Base-by-base conservation (phyloP, 2,113 vertebrate genomes). In the Sporophila hypoxantha region DNA sequence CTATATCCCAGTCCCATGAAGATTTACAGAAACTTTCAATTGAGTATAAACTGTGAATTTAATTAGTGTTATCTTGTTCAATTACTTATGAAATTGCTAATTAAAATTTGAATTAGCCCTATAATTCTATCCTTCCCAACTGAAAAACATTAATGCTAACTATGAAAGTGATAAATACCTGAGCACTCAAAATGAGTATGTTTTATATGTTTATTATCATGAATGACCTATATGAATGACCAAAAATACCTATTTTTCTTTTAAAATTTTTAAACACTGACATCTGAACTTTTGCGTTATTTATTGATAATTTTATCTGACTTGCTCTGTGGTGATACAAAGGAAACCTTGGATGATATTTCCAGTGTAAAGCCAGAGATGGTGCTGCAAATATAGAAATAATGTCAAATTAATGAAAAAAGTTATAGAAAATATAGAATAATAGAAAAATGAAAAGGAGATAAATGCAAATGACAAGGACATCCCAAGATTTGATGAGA, bases 51-150 rank as follows among this genome's bases (percentile, higher is more conserved):
- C 68, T 79, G 19, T 84, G 56, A 74, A 73, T 82, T 84, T 89
- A 85, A 90, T 93, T 89, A 87, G 62, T 89, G 14, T n/a, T 90
- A 62, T 62, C 46, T 71, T 27, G 19, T 87, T 89, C 19, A n/a
- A 47, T 87, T 85, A 59, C 29, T 76, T 79, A 50, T 73, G 23
- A 85, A 39, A 57, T 79, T 73, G 9, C 59, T 82, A 79, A 89
- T 85, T 82, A 85, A 89, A 87, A 79, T 37, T 74, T 30, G 30
- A 89, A 82, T 82, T 82, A 79, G 5, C 44, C 42, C 17, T 8
- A 4, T 70, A 82, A 23, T 61, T 62, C 71, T 66, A 2, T 56
- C 46, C 16, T 67, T 47, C 34, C 37, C 44, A 69, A 41, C 20
- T 81, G 68, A 27, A 91, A 64, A 89, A 59, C 76, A 50, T 2